Evolutionary conservation across 2,113 vertebrate species (phyloP), one percentile per base, ranked within the genome.

Genomic region (Bos indicus): DNA sequence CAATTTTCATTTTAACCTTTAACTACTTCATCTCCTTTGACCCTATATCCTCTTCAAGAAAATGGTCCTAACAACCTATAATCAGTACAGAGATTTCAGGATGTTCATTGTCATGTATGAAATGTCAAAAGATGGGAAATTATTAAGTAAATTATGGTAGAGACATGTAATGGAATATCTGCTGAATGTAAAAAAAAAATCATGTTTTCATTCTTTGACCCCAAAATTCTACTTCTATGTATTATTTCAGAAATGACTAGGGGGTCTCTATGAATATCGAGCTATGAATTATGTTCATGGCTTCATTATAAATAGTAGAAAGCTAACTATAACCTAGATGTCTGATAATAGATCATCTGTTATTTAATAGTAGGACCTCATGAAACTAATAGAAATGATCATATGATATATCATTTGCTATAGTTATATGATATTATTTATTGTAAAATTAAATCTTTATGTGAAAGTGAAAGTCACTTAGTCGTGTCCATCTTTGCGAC

Each of bases 191-290:
- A 43, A 15, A 51, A 71, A 51, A 15, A 43, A 64, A 94, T 48
- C 11, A 48, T 48, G 48, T 48, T 48, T 48, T 2, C 48, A 62
- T 67, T 86, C 33, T 43, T 57, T 40, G 71, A 57, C 16, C 12
- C 62, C 83, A 48, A 92, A 97, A n/a, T 80, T 81, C 81, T 90
- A 56, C 59, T 86, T 83, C 2, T 30, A 4, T 23, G 11, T 52
- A 28, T 60, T 77, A 84, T 56, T 95, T 96, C 40, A 90, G 46
- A 84, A 89, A 84, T n/a, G 51, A 96, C 57, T 57, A 96, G 23
- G 51, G 64, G 2, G 5, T 59, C 36, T 30, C 59, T 17, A 7
- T 59, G n/a, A 92, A 36, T 64, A 59, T 46, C 62, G 52, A 86
- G 56, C 80, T 88, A 33, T n/a, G 82, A 91, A 21, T 74, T 89